Evolutionary conservation across 2,113 vertebrate genomes (phyloP).

Genomic region (Pelvicachromis taeniatus): DNA sequence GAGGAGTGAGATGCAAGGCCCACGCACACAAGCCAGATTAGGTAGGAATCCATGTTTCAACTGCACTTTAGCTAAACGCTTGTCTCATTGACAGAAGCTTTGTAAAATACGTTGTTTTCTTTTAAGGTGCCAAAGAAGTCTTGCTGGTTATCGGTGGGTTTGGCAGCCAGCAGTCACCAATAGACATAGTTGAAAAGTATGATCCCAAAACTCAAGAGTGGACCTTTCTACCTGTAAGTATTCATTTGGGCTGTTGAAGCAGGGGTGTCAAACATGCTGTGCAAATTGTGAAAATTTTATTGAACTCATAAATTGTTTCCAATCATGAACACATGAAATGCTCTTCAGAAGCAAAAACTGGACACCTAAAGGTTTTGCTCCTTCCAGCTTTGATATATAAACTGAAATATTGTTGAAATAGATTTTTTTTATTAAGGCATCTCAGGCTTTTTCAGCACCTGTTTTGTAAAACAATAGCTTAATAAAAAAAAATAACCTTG

Average conservation of each 20-base stretch:
- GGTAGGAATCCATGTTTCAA: conserved; percentile 67
- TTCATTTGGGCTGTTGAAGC: not conserved
- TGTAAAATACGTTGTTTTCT: conserved; percentile 10
- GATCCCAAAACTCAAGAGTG: conserved; percentile 98
- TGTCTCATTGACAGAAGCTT: not conserved
- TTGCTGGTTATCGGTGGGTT: conserved; percentile 96
- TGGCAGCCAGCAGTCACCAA: conserved; percentile 96
- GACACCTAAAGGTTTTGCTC: not conserved
- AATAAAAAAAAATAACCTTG: not conserved
- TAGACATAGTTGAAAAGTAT: conserved; percentile 96
- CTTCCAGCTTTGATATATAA: not conserved
- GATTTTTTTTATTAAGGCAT: not conserved
- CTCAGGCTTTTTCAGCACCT: not conserved
- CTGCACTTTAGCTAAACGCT: not conserved
- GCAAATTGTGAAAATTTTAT: not conserved
- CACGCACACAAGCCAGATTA: conserved; percentile 91
- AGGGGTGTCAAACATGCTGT: not conserved
- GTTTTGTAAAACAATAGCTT: not conserved
- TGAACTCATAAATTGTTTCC: not conserved
- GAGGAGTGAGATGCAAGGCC: conserved; percentile 96
- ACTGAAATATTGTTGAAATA: not conserved
- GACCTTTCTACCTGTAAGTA: conserved; percentile 93
- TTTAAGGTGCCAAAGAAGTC: conserved; percentile 93
- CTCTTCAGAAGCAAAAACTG: not conserved
- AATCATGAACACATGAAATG: not conserved